Conservation (phyloP, 2,888 invertebrate genomes). For the Copidosoma aretas region DNA sequence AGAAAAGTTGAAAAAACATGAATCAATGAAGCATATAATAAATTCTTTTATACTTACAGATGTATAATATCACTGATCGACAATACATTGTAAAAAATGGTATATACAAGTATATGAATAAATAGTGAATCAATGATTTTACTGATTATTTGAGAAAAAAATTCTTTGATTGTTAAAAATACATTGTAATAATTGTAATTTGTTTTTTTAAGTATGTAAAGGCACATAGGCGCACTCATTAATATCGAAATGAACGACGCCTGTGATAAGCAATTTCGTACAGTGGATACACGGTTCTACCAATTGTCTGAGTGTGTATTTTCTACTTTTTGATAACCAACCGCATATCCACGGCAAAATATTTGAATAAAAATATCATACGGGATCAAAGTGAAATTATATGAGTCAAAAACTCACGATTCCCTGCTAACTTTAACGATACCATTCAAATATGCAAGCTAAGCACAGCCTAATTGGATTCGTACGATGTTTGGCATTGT, state of each 20-base stretch:
- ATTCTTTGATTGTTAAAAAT: too few relatives aligned
- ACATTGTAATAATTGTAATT: too few relatives aligned
- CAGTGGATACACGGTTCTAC: too few relatives aligned
- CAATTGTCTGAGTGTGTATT: too few relatives aligned
- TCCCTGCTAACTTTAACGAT: neutral
- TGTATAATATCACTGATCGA: neutral
- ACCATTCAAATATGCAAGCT: neutral
- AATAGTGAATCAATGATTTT: neutral
- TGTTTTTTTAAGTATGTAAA: too few relatives aligned
- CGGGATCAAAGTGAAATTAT: too few relatives aligned
- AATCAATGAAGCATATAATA: neutral
- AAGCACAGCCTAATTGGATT: conserved; percentile 14
- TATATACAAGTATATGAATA: neutral
- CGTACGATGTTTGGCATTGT: conserved; percentile 33
- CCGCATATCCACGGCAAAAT: neutral
- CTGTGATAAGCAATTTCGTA: too few relatives aligned
- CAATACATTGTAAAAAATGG: neutral
- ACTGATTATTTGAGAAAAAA: too few relatives aligned
- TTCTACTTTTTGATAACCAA: neutral
- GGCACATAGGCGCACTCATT: too few relatives aligned
- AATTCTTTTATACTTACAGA: neutral
- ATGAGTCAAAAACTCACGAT: neutral
- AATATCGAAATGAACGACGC: too few relatives aligned
- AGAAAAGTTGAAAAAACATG: neutral
- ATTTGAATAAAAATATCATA: neutral